These are phyloP conservation scores for Zele albiditarsus DNA, from an alignment of 2,888 invertebrate species.

Conservation along the genomic window DNA sequence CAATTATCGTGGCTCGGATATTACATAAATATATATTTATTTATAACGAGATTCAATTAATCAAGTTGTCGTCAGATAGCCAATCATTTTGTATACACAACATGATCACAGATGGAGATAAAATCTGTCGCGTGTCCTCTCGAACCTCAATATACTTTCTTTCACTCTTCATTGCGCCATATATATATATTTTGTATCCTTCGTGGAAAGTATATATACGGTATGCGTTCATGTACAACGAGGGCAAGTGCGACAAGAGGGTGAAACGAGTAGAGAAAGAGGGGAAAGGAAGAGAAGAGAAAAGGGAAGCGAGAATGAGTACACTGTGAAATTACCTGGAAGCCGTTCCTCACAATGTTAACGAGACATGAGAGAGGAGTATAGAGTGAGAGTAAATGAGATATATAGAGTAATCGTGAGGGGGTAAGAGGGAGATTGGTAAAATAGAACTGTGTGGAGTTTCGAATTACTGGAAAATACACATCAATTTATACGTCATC, in stretches of 20 bases:
- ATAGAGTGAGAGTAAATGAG: slow-evolving; percentile 12
- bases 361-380: slow-evolving; percentile 47
- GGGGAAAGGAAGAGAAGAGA: slow-evolving; percentile 18
- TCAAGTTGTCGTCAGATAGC: slow-evolving; percentile 56
- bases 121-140: slow-evolving; percentile 55
- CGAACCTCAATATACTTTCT: slow-evolving; percentile 32
- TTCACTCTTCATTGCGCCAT: slow-evolving; percentile 4
- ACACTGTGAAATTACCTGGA: slow-evolving; percentile 50
- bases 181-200: background rate
- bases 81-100: slow-evolving; percentile 54
- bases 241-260: slow-evolving; percentile 33
- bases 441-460: slow-evolving; percentile 23
- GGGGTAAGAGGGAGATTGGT: background rate
- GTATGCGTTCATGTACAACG: background rate
- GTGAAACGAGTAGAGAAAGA: slow-evolving; percentile 10
- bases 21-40: slow-evolving; percentile 47
- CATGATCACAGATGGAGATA: slow-evolving; percentile 48
- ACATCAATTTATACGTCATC: slow-evolving; percentile 53
- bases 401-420: background rate
- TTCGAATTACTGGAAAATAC: slow-evolving; percentile 43
- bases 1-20: slow-evolving; percentile 59
- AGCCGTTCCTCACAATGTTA: slow-evolving; percentile 51
- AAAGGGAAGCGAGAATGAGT: slow-evolving; percentile 21
- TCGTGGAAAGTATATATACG: slow-evolving; percentile 9
- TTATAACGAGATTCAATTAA: slow-evolving; percentile 55